Evolutionary conservation across 2,113 vertebrate genomes (phyloP), one percentile per base, ranked within the genome.

Genomic region (Machaerirhynchus nigripectus): DNA sequence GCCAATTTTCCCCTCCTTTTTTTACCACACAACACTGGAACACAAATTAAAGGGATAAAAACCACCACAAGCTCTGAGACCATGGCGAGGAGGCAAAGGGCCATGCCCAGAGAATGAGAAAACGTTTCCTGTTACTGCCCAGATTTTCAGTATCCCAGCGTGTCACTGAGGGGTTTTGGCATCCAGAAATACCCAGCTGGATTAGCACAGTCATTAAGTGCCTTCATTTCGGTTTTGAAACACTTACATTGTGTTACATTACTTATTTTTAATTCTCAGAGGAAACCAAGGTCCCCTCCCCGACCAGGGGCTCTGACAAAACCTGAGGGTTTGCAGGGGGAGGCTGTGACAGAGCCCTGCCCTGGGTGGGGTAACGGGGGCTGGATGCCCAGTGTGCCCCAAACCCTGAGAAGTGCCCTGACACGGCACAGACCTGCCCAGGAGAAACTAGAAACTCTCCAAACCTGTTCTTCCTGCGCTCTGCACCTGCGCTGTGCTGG

Each of bases 301-400:
- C 76, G 88, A 80, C 63, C 94, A 93, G 74, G 89, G 86, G 67
- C 94, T 94, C 89, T 94, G 91, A 89, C 92, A 81, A 70, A 74
- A 84, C 84, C 86, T 24, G 74, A 92, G 91, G 76, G 53, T 33
- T 73, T 19, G 75, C 81, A 84, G n/a, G 4, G 20, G 55, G 68
- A 49, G 84, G 39, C 67, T 37, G 68, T 87, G 77, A 59, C 67
- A 60, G 76, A n/a, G 88, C 78, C 31, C 39, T 15, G 11, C 61
- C 65, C 42, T 73, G 69, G 87, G 61, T 91, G 75, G 85, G 70
- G 52, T 42, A 74, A 78, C 28, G 81, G 92, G 81, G 26, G 37
- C 33, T 19, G 56, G 59, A 23, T 47, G 67, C 75, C 84, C 69
- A 84, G 49, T 42, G 46, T 17, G 59, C 70, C 82, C 55, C 79